These are phyloP conservation scores for Scrobipalpa atriplicella DNA, from an alignment of 2,888 invertebrate genomes.

Conservation along the genomic window DNA sequence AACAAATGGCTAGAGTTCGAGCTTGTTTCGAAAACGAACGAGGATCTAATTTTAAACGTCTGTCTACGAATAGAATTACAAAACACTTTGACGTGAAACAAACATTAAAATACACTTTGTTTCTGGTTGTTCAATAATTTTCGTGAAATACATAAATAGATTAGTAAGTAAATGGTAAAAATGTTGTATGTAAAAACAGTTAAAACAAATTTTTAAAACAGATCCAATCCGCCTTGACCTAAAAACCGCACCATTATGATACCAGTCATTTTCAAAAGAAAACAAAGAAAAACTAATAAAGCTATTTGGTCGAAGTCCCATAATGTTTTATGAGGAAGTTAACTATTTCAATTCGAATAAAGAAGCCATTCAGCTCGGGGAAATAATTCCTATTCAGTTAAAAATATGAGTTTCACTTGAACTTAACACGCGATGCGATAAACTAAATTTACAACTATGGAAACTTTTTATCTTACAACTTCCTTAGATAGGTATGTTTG, in stretches of 20 bases:
- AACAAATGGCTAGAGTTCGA: constrained; percentile 14
- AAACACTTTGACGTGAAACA: too few relatives aligned
- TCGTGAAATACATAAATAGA: too few relatives aligned
- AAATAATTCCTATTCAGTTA: constrained; percentile 2
- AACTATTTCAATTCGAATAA: constrained; percentile 4
- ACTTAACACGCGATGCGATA: constrained; percentile 15
- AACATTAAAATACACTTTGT: too few relatives aligned
- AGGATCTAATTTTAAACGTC: constrained; percentile 2
- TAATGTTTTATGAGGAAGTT: neutral
- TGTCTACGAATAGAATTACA: too few relatives aligned
- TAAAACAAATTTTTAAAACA: too few relatives aligned
- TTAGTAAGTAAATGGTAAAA: too few relatives aligned
- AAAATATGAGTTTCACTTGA: constrained; percentile 1
- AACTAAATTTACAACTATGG: neutral
- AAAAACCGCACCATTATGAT: too few relatives aligned
- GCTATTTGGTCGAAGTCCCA: neutral
- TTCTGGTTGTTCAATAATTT: too few relatives aligned
- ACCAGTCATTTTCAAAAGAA: neutral
- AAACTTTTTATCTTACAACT: neutral
- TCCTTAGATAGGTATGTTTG: too few relatives aligned
- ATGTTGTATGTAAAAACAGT: too few relatives aligned
- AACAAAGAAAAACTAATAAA: neutral
- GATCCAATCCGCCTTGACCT: too few relatives aligned
- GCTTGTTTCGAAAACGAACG: constrained; percentile 6
- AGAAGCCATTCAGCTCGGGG: constrained; percentile 6